Conservation (phyloP, 1,140 invertebrate genomes). For the Monomorium pharaonis region DNA sequence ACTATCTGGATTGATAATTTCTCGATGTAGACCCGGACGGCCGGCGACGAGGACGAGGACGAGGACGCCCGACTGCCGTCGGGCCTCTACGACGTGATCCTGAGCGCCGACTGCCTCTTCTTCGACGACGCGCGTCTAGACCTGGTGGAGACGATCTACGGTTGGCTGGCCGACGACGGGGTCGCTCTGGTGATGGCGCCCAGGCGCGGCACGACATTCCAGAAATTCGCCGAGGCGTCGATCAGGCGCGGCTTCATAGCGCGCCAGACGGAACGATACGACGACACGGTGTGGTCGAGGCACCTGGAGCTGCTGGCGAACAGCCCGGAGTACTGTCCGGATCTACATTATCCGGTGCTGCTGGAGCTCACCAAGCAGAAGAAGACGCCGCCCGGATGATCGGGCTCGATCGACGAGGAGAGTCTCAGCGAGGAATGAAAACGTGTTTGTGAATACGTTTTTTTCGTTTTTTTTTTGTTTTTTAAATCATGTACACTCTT, state of each 20-base stretch:
- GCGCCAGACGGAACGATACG: slow-evolving; percentile 87
- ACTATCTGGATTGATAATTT: slow-evolving; percentile 60
- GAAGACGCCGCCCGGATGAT: slow-evolving; percentile 79
- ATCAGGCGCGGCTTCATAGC: slow-evolving; percentile 86
- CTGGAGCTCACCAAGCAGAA: slow-evolving; percentile 86
- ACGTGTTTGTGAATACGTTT: not conserved
- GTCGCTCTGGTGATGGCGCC: slow-evolving; percentile 92
- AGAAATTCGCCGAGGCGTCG: slow-evolving; percentile 88
- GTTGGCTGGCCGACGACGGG: slow-evolving; percentile 88
- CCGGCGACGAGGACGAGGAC: slow-evolving; percentile 70
- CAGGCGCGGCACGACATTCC: slow-evolving; percentile 89
- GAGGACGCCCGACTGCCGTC: slow-evolving; percentile 71
- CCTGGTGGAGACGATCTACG: slow-evolving; percentile 89
- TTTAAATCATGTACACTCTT: not conserved
- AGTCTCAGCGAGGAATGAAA: slow-evolving; percentile 22
- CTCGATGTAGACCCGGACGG: slow-evolving; percentile 74
- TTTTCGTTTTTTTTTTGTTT: too few species aligned
- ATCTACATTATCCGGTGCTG: slow-evolving; percentile 89
- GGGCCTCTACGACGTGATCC: slow-evolving; percentile 88
- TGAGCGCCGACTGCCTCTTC: slow-evolving; percentile 93
- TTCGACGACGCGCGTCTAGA: slow-evolving; percentile 92
- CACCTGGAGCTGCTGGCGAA: slow-evolving; percentile 87
- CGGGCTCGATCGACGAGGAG: slow-evolving; percentile 36
- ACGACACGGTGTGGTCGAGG: slow-evolving; percentile 88
- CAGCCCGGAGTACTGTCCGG: slow-evolving; percentile 88